Percentiles rank a stretch among this genome's conserved stretches.
phyloP scores from a whole-genome alignment of 2,888 invertebrate species.

The Stenichneumon culpator region DNA sequence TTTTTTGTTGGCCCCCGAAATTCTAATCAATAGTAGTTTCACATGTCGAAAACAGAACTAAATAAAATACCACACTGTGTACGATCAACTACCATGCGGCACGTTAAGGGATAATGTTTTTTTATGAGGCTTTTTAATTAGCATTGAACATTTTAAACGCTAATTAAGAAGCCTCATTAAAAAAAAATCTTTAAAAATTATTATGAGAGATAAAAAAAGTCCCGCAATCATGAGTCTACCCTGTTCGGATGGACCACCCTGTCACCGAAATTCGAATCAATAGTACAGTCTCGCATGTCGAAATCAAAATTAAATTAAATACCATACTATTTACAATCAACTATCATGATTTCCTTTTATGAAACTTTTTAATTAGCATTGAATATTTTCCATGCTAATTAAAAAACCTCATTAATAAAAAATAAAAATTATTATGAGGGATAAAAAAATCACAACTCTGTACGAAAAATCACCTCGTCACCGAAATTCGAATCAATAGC shows the following conservation, averaged over 20 bases:
- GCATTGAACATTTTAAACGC: neutral
- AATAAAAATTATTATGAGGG: neutral
- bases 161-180: neutral
- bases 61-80: too few relatives aligned
- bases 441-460: neutral
- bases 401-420: neutral
- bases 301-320: too few relatives aligned
- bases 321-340: too few relatives aligned
- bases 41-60: too few relatives aligned
- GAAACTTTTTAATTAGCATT: neutral
- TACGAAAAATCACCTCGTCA: neutral
- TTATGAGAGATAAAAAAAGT: neutral
- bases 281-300: too few relatives aligned
- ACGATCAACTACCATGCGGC: too few relatives aligned
- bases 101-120: too few relatives aligned
- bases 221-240: too few relatives aligned
- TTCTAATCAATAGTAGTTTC: neutral
- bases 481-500: conserved; percentile 38
- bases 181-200: too few relatives aligned
- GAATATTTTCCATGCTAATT: neutral
- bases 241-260: too few relatives aligned
- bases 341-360: too few relatives aligned
- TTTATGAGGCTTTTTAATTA: neutral
- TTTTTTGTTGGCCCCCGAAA: neutral
- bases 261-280: too few relatives aligned